Conservation (phyloP, 2,888 invertebrate species). For the Penaeus monodon region DNA sequence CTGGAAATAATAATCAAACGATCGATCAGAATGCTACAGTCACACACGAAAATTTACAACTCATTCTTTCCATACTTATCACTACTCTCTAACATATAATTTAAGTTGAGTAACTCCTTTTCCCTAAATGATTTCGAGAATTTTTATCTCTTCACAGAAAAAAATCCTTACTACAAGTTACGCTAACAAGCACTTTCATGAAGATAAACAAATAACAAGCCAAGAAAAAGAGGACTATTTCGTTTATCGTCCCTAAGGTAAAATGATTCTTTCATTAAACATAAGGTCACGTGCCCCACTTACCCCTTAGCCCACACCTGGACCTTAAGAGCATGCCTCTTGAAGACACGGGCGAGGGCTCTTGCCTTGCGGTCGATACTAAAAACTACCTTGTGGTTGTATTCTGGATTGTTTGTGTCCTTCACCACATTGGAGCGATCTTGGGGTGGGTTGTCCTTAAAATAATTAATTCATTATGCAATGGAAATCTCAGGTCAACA, state of each 20-base stretch:
- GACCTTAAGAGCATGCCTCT: constrained; percentile 88
- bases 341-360: constrained; percentile 87
- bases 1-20: constrained; percentile 71
- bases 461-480: neutral
- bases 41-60: neutral
- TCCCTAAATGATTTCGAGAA: no score
- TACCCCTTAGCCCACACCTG: constrained; percentile 95
- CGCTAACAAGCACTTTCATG: no score
- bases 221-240: no score
- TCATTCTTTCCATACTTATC: neutral
- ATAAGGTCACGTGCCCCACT: constrained; percentile 68
- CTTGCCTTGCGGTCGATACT: constrained; percentile 84
- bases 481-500: no score
- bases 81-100: no score
- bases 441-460: constrained; percentile 72
- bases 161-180: no score
- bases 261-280: no score
- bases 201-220: no score
- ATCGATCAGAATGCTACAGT: constrained; percentile 62
- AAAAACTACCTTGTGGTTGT: constrained; percentile 84
- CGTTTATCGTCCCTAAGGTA: no score
- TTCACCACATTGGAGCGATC: constrained; percentile 84
- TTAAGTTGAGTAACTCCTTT: no score
- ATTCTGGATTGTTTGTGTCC: constrained; percentile 90
- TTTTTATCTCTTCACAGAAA: no score